A percentile compares a stretch with the other conserved stretches of the same genome.
Conservation (phyloP, 2,113 vertebrate species). For the Phoenicopterus ruber region DNA sequence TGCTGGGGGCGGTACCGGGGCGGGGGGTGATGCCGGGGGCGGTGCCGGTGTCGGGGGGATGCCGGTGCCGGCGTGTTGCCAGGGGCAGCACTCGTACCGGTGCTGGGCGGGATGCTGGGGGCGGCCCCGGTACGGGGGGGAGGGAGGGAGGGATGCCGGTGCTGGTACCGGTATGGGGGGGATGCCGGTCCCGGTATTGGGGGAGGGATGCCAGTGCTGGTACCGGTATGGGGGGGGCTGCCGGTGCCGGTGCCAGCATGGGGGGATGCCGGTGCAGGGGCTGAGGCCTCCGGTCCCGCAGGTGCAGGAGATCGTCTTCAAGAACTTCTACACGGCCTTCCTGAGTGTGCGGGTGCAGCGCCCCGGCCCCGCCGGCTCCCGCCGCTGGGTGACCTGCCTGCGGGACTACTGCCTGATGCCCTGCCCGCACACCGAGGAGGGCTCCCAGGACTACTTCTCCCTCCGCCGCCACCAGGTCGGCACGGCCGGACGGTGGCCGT, state of each 20-base stretch:
- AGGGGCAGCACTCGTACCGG: neutral
- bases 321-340: slow-evolving; percentile 91
- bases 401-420: slow-evolving; percentile 84
- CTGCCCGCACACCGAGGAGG: slow-evolving; percentile 87
- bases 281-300: neutral
- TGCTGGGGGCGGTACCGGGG: neutral
- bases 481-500: accelerated
- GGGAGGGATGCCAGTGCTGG: too few species aligned
- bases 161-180: too few species aligned
- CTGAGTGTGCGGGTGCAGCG: slow-evolving; percentile 83
- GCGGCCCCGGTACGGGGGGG: too few species aligned
- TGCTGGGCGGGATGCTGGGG: neutral
- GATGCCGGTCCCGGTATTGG: too few species aligned
- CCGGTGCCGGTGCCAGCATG: too few species aligned
- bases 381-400: slow-evolving; percentile 84
- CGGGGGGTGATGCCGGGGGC: neutral
- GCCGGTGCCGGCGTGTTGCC: neutral
- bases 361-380: neutral
- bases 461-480: slow-evolving; percentile 83
- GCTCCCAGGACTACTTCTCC: slow-evolving; percentile 88
- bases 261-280: neutral
- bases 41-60: neutral
- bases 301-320: slow-evolving; percentile 84
- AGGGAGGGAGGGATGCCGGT: too few species aligned
- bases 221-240: neutral